Evolutionary conservation across 2,888 invertebrate genomes (phyloP).

Genomic region (Octodonta nipae): DNA sequence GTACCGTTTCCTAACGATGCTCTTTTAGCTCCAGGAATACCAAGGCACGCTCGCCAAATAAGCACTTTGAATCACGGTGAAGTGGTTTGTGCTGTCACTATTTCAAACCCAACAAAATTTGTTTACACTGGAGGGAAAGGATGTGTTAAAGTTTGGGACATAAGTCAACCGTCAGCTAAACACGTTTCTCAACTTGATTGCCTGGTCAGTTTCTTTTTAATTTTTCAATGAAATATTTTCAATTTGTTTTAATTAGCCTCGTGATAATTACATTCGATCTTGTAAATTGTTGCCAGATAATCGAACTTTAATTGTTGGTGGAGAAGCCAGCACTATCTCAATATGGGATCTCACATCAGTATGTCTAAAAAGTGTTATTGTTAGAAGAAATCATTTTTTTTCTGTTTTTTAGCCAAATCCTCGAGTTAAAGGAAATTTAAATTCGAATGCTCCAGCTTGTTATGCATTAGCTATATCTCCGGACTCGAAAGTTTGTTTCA

Average conservation of each 20-base stretch:
- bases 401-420: conserved; percentile 78
- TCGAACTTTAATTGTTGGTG: conserved; percentile 87
- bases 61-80: conserved; percentile 89
- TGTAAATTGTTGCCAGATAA: conserved; percentile 91
- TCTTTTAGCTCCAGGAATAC: conserved; percentile 82
- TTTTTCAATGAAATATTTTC: background rate
- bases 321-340: conserved; percentile 87
- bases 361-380: too few species aligned
- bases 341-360: conserved; percentile 93
- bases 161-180: conserved; percentile 61
- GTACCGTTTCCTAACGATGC: conserved; percentile 94
- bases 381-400: too few species aligned
- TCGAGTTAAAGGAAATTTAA: conserved; percentile 78
- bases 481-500: conserved; percentile 95
- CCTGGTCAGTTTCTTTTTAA: conserved; percentile 45
- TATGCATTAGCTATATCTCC: conserved; percentile 95
- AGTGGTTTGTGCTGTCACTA: conserved; percentile 93
- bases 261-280: conserved; percentile 90
- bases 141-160: conserved; percentile 79
- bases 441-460: conserved; percentile 88
- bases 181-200: conserved; percentile 79
- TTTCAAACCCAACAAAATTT: conserved; percentile 72
- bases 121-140: conserved; percentile 98
- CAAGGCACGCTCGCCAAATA: conserved; percentile 77
- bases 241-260: conserved; percentile 49